A percentile compares a stretch with the other conserved stretches of the same genome.
Evolutionary conservation across 2,797 vertebrate genomes (phyloP).

Genomic region (Aeoliscus strigatus): DNA sequence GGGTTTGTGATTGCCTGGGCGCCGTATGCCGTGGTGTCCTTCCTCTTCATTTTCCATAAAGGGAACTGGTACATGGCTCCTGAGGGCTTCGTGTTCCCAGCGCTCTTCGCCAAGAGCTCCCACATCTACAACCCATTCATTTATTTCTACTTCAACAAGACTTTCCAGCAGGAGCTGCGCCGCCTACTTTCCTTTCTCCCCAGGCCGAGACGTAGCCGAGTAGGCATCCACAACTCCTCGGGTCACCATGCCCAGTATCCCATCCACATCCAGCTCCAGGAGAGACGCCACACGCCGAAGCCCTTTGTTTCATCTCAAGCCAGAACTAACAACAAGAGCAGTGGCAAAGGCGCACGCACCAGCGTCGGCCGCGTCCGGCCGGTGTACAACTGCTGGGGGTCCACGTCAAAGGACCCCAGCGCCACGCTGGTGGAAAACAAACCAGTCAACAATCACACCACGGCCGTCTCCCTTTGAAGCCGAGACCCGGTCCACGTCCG

Average conservation of each 20-base stretch:
- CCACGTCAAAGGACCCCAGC: constrained; percentile 11
- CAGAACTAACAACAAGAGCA: constrained; percentile 8
- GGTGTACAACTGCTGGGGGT: constrained; percentile 51
- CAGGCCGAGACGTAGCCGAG: constrained; percentile 32
- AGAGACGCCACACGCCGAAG: constrained; percentile 11
- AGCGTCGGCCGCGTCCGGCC: not conserved
- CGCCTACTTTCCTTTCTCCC: constrained; percentile 31
- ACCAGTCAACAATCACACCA: constrained; percentile 7
- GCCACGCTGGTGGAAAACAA: constrained; percentile 1
- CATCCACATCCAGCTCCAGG: constrained; percentile 70
- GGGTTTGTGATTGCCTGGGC: constrained; percentile 70
- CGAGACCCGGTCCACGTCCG: no score
- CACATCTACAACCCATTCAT: constrained; percentile 74
- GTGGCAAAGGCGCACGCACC: not conserved
- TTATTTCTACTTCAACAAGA: constrained; percentile 74
- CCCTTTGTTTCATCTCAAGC: constrained; percentile 3
- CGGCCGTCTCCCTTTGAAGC: constrained; percentile 35
- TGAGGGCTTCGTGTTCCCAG: constrained; percentile 58
- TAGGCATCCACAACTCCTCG: constrained; percentile 14
- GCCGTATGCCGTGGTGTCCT: constrained; percentile 62
- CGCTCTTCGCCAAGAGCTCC: constrained; percentile 72
- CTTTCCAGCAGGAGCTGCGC: constrained; percentile 61
- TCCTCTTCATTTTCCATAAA: constrained; percentile 68
- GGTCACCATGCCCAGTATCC: constrained; percentile 17
- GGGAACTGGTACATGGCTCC: constrained; percentile 55